Evolutionary conservation across 2,888 invertebrate species (phyloP).

Genomic region (Entomobrya multifasciata): DNA sequence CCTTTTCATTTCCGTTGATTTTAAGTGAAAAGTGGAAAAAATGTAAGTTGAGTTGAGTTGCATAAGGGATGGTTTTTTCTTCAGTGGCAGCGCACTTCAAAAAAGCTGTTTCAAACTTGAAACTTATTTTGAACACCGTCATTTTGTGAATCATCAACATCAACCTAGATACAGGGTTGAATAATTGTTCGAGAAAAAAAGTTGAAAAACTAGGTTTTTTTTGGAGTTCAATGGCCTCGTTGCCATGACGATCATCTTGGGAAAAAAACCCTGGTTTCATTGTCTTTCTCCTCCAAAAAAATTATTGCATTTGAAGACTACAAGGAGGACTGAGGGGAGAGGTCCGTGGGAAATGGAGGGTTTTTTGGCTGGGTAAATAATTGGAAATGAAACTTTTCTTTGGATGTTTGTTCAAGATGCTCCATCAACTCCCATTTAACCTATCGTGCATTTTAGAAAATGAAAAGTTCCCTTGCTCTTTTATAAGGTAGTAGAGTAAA

Average conservation of each 20-base stretch:
- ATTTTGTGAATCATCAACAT: too few relatives aligned
- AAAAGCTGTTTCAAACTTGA: not conserved
- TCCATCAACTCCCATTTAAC: too few relatives aligned
- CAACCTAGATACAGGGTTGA: not conserved
- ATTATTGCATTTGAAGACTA: not conserved
- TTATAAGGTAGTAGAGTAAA: too few relatives aligned
- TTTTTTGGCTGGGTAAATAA: too few relatives aligned
- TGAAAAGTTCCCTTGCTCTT: too few relatives aligned
- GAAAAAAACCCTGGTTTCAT: not conserved
- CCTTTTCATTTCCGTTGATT: not conserved
- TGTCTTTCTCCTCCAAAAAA: not conserved
- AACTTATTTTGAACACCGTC: not conserved
- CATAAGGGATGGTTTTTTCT: too few relatives aligned
- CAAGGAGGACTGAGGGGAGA: not conserved
- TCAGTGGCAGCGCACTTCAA: too few relatives aligned
- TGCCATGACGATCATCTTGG: not conserved
- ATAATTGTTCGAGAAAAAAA: conserved; percentile 1
- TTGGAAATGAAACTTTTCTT: too few relatives aligned
- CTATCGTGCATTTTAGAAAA: too few relatives aligned
- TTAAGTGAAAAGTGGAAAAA: not conserved
- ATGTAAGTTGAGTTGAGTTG: too few relatives aligned
- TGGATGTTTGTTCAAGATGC: too few relatives aligned
- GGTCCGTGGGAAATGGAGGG: too few relatives aligned
- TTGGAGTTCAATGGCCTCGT: conserved; percentile 44
- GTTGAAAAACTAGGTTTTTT: conserved; percentile 30